Percentiles rank a stretch among this genome's conserved stretches.
Evolutionary conservation across 2,797 vertebrate species (phyloP).

Genomic region (Echiichthys vipera): DNA sequence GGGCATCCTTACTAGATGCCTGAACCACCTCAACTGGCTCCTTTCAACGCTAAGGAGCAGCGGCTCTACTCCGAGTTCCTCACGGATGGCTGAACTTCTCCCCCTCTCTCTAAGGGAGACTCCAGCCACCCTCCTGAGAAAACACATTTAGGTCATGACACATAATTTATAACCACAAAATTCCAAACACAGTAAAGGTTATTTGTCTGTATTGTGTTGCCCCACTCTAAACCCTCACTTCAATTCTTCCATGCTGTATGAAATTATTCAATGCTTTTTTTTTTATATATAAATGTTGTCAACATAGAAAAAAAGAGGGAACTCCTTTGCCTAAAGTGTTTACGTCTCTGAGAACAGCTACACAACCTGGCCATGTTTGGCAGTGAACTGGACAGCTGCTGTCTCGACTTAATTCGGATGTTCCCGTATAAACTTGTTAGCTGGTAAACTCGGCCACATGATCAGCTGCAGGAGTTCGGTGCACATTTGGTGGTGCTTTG

Average conservation of each 20-base stretch:
- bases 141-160: too few species aligned
- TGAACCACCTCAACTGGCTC: too few species aligned
- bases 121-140: too few species aligned
- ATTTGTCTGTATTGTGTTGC: neutral
- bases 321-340: neutral
- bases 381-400: neutral
- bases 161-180: too few species aligned
- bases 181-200: too few species aligned
- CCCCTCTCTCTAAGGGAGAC: too few species aligned
- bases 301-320: too few species aligned
- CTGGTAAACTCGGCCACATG: constrained; percentile 46
- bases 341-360: neutral
- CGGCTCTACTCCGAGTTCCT: too few species aligned
- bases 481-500: neutral
- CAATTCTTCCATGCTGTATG: neutral
- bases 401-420: constrained; percentile 11
- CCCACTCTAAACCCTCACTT: neutral
- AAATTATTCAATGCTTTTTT: neutral
- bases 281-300: too few species aligned
- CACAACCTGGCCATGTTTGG: neutral
- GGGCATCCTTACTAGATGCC: too few species aligned
- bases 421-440: constrained; percentile 52
- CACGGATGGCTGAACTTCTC: too few species aligned
- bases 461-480: neutral
- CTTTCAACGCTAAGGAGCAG: too few species aligned